phyloP scores from a whole-genome alignment of 2,113 vertebrate genomes.

The Neopipo cinnamomea region DNA sequence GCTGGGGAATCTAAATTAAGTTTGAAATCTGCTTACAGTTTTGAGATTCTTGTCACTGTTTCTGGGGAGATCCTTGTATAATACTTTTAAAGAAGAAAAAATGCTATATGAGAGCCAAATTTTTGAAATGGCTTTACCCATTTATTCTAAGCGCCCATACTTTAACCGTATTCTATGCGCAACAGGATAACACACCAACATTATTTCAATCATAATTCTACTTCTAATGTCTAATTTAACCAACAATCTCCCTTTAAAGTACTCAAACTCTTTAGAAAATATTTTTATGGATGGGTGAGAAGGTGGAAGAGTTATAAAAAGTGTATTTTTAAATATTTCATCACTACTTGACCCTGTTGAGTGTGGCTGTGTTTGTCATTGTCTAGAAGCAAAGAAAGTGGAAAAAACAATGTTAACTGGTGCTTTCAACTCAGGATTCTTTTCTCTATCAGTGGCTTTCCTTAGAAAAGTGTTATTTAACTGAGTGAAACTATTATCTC shows the following conservation, averaged over 20 bases:
- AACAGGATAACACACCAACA: background rate
- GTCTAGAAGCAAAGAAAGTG: background rate
- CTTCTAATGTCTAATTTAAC: background rate
- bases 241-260: background rate
- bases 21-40: conserved; percentile 37
- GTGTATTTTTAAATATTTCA: background rate
- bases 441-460: background rate
- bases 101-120: background rate
- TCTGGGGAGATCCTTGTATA: background rate
- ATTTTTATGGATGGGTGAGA: background rate
- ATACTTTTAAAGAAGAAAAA: background rate
- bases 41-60: conserved; percentile 5
- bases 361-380: background rate
- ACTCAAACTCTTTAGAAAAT: background rate
- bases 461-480: background rate
- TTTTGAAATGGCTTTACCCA: background rate
- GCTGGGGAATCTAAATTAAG: conserved; percentile 33
- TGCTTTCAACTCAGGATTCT: background rate
- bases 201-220: background rate
- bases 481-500: background rate
- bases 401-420: background rate
- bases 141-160: background rate
- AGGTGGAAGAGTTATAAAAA: background rate
- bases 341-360: background rate
- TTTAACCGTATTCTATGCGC: background rate